Conservation (phyloP, 2,797 vertebrate species). For the Hybognathus amarus region DNA sequence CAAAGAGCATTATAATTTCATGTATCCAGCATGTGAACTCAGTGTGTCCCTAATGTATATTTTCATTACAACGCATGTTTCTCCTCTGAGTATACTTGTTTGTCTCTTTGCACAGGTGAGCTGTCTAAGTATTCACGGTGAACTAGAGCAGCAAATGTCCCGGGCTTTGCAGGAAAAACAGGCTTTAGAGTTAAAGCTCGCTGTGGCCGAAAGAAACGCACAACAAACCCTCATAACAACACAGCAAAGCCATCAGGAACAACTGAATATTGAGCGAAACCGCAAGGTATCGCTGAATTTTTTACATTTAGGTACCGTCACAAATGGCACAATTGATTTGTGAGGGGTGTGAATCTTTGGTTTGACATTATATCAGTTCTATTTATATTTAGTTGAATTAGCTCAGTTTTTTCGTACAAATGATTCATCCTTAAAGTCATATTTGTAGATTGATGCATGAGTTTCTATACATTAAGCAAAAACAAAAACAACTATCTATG, state of each 20-base stretch:
- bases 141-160: constrained; percentile 71
- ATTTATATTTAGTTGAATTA: neutral
- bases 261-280: constrained; percentile 71
- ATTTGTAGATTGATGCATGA: neutral
- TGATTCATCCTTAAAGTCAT: neutral
- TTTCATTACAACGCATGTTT: constrained; percentile 9
- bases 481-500: neutral
- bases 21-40: constrained; percentile 27
- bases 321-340: neutral
- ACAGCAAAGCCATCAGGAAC: constrained; percentile 74
- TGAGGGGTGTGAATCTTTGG: neutral
- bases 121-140: constrained; percentile 65
- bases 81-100: constrained; percentile 16
- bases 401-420: neutral
- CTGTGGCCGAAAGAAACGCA: constrained; percentile 70
- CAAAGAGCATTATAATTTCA: constrained; percentile 44
- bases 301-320: neutral
- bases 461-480: neutral
- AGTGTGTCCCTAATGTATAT: constrained; percentile 16
- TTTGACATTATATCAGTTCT: neutral
- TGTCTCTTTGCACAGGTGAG: constrained; percentile 73
- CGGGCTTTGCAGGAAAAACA: constrained; percentile 68
- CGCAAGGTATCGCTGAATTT: constrained; percentile 74
- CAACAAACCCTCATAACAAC: constrained; percentile 71
- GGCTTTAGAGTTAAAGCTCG: constrained; percentile 69